phyloP scores from a whole-genome alignment of 2,888 invertebrate species.

The Dasysyrphus albostriatus region DNA sequence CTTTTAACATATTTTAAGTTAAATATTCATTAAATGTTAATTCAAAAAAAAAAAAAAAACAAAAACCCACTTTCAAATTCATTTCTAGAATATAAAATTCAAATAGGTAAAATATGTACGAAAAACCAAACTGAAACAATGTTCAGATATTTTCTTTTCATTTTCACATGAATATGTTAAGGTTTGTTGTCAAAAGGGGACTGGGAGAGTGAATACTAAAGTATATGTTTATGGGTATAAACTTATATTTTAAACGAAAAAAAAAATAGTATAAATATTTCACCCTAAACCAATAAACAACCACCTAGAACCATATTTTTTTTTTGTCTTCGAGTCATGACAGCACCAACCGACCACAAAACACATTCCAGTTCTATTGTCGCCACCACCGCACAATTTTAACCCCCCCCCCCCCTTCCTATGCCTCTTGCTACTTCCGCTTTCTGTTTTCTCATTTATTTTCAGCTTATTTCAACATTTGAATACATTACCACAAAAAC shows the following conservation, averaged over 20 bases:
- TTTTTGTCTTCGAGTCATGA: conserved; percentile 35
- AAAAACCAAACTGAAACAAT: conserved; percentile 29
- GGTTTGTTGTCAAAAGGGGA: conserved; percentile 8
- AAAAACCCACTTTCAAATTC: conserved; percentile 21
- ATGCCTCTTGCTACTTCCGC: conserved; percentile 36
- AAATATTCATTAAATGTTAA: conserved; percentile 40
- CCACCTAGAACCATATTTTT: conserved; percentile 54
- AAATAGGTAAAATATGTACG: conserved; percentile 23
- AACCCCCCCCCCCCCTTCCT: background rate
- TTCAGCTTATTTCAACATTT: conserved; percentile 72
- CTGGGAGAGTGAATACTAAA: background rate
- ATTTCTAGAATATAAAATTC: conserved; percentile 43
- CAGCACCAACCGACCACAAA: conserved; percentile 50
- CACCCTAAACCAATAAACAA: conserved; percentile 68
- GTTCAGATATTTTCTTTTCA: conserved; percentile 25
- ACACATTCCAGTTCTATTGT: conserved; percentile 62
- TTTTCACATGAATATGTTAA: conserved; percentile 51
- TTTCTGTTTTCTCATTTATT: conserved; percentile 71
- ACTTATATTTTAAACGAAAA: background rate
- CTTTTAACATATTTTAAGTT: conserved; percentile 23
- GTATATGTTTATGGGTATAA: background rate
- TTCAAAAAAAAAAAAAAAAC: conserved; percentile 16
- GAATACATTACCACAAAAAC: conserved; percentile 66
- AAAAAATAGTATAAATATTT: conserved; percentile 52
- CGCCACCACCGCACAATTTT: conserved; percentile 58